Evolutionary conservation across 2,797 vertebrate genomes (phyloP).

Genomic region (Sebastes steindachneri): DNA sequence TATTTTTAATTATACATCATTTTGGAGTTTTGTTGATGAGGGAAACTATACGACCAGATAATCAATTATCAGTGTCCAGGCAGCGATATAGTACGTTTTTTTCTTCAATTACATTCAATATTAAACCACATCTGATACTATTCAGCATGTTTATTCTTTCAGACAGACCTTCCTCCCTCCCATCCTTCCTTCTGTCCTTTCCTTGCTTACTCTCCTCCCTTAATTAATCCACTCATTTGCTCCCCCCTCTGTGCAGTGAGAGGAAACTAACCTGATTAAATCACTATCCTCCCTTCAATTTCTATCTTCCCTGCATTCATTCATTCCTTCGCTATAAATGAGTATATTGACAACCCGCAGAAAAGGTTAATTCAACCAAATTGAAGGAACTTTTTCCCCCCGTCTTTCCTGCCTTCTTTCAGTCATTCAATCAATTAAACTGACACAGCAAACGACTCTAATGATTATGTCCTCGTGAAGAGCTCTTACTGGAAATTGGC

Average conservation of each 20-base stretch:
- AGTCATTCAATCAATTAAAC: not conserved
- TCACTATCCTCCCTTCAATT: not conserved
- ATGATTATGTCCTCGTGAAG: not conserved
- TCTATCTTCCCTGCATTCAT: not conserved
- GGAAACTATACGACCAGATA: too few relatives aligned
- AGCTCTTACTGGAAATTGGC: conserved; percentile 13
- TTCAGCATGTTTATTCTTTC: not conserved
- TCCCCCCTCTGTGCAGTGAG: not conserved
- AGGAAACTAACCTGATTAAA: conserved; percentile 4
- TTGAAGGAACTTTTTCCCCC: not conserved
- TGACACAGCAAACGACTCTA: not conserved
- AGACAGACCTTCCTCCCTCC: not conserved
- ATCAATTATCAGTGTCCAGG: not conserved
- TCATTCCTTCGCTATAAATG: not conserved
- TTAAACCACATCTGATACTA: not conserved
- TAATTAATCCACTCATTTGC: not conserved
- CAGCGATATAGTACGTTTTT: too few relatives aligned
- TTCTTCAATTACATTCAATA: not conserved
- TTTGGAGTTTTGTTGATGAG: not conserved
- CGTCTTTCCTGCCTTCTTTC: not conserved
- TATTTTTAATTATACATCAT: too few relatives aligned
- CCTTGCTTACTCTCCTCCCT: not conserved
- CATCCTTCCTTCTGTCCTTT: not conserved
- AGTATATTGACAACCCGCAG: conserved; percentile 1
- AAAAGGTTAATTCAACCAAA: conserved; percentile 32